A percentile compares a stretch with the other conserved stretches of the same genome.
Evolutionary conservation across 2,888 invertebrate species (phyloP).

Genomic region (Oxytorus armatus): DNA sequence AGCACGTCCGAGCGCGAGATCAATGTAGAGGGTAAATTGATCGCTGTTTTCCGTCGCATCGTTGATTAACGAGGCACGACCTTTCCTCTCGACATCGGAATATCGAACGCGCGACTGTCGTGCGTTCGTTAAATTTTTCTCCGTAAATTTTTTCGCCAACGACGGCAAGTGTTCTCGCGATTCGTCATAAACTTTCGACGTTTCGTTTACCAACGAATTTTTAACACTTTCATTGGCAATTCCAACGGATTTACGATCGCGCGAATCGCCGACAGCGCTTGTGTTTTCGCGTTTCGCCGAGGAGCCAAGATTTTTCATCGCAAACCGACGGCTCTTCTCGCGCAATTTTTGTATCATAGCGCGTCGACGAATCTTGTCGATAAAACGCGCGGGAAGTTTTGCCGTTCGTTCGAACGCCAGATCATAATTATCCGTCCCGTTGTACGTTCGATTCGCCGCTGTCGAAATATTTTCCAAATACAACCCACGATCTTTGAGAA

Average conservation of each 20-base stretch:
- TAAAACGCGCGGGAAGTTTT: constrained; percentile 10
- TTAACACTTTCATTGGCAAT: background rate
- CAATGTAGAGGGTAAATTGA: constrained; percentile 46
- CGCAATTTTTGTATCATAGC: constrained; percentile 40
- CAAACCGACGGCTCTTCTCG: constrained; percentile 9
- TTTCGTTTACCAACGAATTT: constrained; percentile 26
- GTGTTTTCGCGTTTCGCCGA: constrained; percentile 1
- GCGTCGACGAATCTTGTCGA: constrained; percentile 12
- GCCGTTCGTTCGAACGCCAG: background rate
- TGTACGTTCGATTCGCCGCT: background rate
- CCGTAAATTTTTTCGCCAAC: too few relatives aligned
- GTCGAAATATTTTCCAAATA: background rate
- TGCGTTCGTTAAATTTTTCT: too few relatives aligned
- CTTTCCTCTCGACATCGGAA: background rate
- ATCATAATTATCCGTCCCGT: background rate
- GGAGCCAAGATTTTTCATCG: constrained; percentile 8
- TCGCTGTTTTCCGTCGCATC: constrained; percentile 38
- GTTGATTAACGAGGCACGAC: constrained; percentile 34
- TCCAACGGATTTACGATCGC: constrained; percentile 42
- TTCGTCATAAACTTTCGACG: constrained; percentile 5
- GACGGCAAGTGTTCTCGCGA: constrained; percentile 3
- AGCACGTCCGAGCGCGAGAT: constrained; percentile 41
- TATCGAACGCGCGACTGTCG: too few relatives aligned
- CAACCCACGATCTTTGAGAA: background rate
- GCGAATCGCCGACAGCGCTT: background rate